Conservation (phyloP, 2,888 invertebrate genomes). For the Dysmachus trigonus region DNA sequence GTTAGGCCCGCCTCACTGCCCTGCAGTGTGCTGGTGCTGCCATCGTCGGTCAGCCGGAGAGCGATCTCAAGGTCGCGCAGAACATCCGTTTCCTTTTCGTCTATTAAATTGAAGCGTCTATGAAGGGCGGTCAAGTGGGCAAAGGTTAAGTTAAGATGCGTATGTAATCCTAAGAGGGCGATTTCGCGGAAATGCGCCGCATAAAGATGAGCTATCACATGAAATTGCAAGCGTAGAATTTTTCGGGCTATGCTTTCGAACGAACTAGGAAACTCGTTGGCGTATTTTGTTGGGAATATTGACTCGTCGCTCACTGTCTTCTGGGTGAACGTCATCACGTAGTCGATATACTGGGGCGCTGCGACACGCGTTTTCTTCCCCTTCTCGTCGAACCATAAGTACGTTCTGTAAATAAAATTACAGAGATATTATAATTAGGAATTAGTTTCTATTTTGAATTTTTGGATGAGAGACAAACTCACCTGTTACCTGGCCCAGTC, state of each 20-base stretch:
- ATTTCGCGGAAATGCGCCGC: slow-evolving; percentile 97
- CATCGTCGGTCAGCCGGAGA: slow-evolving; percentile 71
- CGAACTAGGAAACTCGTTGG: slow-evolving; percentile 91
- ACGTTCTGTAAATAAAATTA: slow-evolving; percentile 89
- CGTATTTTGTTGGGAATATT: slow-evolving; percentile 98
- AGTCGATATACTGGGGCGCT: slow-evolving; percentile 98
- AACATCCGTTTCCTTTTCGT: slow-evolving; percentile 95
- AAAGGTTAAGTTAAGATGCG: slow-evolving; percentile 97
- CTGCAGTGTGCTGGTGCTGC: slow-evolving; percentile 45
- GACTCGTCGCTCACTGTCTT: slow-evolving; percentile 96
- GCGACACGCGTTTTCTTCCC: slow-evolving; percentile 97
- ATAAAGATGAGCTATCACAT: slow-evolving; percentile 98
- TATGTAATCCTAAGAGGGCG: slow-evolving; percentile 90
- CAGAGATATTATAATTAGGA: slow-evolving; percentile 49
- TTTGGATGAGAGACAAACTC: slow-evolving; percentile 55
- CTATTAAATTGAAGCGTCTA: slow-evolving; percentile 89
- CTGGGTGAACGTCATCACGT: slow-evolving; percentile 98
- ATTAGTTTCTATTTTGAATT: neutral
- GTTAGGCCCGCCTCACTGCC: slow-evolving; percentile 43
- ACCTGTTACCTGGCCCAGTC: slow-evolving; percentile 95
- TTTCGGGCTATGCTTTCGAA: slow-evolving; percentile 96
- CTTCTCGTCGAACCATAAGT: slow-evolving; percentile 98
- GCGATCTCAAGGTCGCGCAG: slow-evolving; percentile 90
- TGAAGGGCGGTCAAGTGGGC: slow-evolving; percentile 91
- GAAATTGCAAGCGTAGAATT: slow-evolving; percentile 95